Evolutionary conservation across 2,888 invertebrate genomes (phyloP), one percentile per base, ranked within the genome.

Genomic region (Machimus atricapillus): DNA sequence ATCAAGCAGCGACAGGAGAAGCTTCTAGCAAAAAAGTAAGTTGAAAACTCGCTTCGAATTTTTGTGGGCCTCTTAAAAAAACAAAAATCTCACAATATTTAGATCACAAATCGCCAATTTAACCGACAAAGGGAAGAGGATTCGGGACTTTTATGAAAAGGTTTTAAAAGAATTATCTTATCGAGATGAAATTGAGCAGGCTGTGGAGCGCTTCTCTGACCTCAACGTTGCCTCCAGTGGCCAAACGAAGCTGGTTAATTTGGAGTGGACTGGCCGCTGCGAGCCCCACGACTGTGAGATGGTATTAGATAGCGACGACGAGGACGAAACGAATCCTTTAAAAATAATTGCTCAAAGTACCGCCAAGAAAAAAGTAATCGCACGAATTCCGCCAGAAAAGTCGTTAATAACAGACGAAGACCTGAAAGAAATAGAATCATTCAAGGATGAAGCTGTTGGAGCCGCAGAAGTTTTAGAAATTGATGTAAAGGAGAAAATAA

Each of bases 111-210:
- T 90, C 1, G 88, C 89, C 9, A 90, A 89, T 34, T 88, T 92
- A 85, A 92, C 93, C 0, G 92, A 92, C 82, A 92, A 92, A 85
- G 92, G 92, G 0, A 90, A 91, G 86, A 91, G 91, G 2, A 90
- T 92, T 16, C 90, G 90, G 81, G 90, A 90, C 23, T 90, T 91
- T 16, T 91, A 91, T 77, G 90, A 90, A 0, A 91, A 90, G 78
- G 89, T 93, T n/a, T 56, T 90, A 2, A 89, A 88, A 1, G 93
- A 93, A 88, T 88, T 92, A 23, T 88, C 90, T 31, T 89, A 90
- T 1, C 91, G 91, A 0, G 88, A 90, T 31, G 90, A 91, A 88
- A 89, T 92, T 1, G 90, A 92, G 79, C 90, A 90, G 40, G 90
- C 92, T 1, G 91, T 91, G 2, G 89, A 89, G 9, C 88, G 91